A percentile compares a stretch with the other conserved stretches of the same genome.
These are phyloP conservation scores for Phoenicopterus ruber DNA, from an alignment of 2,113 vertebrate genomes.

Conservation along the genomic window DNA sequence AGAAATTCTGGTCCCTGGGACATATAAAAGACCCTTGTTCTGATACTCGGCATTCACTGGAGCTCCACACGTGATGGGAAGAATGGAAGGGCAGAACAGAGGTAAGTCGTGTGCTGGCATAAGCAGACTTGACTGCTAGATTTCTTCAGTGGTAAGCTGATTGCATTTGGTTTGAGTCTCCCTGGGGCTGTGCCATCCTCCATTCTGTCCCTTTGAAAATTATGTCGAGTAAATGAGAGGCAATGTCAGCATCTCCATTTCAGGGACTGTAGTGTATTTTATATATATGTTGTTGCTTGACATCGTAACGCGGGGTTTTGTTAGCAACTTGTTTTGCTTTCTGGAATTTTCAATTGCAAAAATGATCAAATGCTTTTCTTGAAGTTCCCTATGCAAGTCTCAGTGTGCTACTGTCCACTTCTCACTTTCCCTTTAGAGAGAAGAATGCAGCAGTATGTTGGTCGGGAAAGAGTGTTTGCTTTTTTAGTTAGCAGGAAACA, in stretches of 20 bases:
- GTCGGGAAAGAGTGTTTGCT: not conserved
- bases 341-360: not conserved
- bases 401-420: not conserved
- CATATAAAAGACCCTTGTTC: not conserved
- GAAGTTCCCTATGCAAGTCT: not conserved
- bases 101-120: not conserved
- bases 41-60: not conserved
- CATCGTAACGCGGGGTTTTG: not conserved
- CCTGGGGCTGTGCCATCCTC: not conserved
- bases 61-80: not conserved
- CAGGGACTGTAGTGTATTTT: not conserved
- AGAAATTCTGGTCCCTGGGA: not conserved
- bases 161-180: not conserved
- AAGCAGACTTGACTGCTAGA: not conserved
- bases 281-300: not conserved
- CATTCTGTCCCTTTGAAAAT: not conserved
- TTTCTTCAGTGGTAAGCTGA: not conserved
- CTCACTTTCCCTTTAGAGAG: not conserved
- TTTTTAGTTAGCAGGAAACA: slow-evolving; percentile 27
- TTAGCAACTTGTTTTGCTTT: not conserved
- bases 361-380: not conserved
- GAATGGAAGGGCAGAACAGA: not conserved
- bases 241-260: not conserved
- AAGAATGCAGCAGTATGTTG: not conserved
- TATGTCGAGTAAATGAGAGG: not conserved